Evolutionary conservation across 1,140 invertebrate genomes (phyloP), one percentile per base, ranked within the genome.

Genomic region (Hyphantria cunea): DNA sequence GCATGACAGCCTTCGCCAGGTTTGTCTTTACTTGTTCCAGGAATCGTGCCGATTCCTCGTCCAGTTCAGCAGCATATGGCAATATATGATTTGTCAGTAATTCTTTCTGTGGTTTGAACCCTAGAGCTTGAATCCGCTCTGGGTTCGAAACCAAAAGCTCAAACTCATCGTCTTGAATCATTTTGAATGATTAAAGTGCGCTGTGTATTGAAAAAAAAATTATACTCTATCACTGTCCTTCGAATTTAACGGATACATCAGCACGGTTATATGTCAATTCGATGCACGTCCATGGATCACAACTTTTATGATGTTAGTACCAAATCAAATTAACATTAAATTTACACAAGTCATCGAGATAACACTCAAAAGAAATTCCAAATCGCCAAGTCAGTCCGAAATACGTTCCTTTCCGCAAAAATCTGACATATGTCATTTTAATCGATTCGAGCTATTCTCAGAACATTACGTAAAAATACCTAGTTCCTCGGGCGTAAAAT

Each of bases 21-120:
- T 95, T 95, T 51, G 86, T 93, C 84, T 95, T 96, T 39, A 96
- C 95, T 55, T 94, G 92, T 8, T 85, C 66, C 49, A 95, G 91
- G 42, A 94, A 90, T 60, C 70, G 76, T 41, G 82, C 78, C 0
- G 95, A 93, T 84, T 96, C 95, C 12, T 91, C 87, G 58, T 95
- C 94, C 41, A 96, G 74, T 69, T 94, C 80, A 13, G 92, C 90
- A 4, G 92, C 92, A 86, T 95, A 96, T 8, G 95, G 94, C 37
- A 96, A 79, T 41, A 95, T 82, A 78, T 93, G 93, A 74, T 95
- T 95, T 52, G 93, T 94, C 48, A 93, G 72, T 58, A 93, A 90
- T 71, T 95, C 93, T 74, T 93, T 94, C 83, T 95, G 94, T 0
- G 92, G 93, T 52, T 84, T 82, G 71, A 84, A 90, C 42, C 87